Conservation (phyloP, 1,140 invertebrate genomes). For the Sinella curviseta region DNA sequence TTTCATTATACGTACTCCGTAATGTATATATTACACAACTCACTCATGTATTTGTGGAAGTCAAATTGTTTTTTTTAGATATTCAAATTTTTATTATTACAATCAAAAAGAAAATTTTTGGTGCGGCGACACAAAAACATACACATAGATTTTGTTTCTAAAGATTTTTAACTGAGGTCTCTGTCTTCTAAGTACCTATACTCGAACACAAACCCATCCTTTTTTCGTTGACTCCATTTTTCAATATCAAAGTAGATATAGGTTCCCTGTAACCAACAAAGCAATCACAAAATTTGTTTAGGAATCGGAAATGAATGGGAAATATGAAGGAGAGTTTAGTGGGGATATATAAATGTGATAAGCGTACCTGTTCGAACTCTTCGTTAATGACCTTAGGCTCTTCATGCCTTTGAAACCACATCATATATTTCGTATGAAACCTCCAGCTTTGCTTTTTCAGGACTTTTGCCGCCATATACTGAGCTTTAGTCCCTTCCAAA, state of each 20-base stretch:
- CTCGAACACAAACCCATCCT: slow-evolving; percentile 99
- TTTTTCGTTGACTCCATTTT: slow-evolving; percentile 99
- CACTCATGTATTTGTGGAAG: background rate
- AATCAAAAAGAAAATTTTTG: slow-evolving; percentile 24
- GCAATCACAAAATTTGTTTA: background rate
- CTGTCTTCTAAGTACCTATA: slow-evolving; percentile 99
- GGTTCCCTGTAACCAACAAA: slow-evolving; percentile 77
- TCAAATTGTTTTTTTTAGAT: background rate
- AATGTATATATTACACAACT: background rate
- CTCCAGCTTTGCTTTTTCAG: slow-evolving; percentile 99
- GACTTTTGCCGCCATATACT: slow-evolving; percentile 95
- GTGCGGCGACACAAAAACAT: slow-evolving; percentile 2
- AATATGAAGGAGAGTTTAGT: too few relatives aligned
- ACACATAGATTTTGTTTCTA: slow-evolving; percentile 27
- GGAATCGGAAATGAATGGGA: too few relatives aligned
- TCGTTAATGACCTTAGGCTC: slow-evolving; percentile 99
- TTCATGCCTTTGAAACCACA: slow-evolving; percentile 99
- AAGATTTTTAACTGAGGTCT: slow-evolving; percentile 83
- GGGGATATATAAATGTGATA: too few relatives aligned
- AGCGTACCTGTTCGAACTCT: slow-evolving; percentile 93
- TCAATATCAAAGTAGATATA: slow-evolving; percentile 99
- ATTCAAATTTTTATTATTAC: slow-evolving; percentile 27
- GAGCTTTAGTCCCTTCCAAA: slow-evolving; percentile 99
- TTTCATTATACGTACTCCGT: too few relatives aligned
- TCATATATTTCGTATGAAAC: slow-evolving; percentile 99